phyloP scores from a whole-genome alignment of 2,797 vertebrate genomes.

The Chelonia mydas region DNA sequence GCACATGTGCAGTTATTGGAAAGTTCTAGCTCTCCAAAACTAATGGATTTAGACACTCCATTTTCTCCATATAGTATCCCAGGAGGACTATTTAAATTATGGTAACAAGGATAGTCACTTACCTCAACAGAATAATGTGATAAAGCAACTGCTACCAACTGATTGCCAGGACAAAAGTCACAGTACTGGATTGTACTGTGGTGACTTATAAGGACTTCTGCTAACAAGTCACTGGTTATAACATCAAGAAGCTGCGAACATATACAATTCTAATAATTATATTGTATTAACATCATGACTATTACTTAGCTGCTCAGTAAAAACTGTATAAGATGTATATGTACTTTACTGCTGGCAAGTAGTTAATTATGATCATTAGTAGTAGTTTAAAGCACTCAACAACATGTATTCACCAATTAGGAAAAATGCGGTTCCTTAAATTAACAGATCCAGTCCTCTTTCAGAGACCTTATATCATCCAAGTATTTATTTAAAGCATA shows the following conservation, averaged over 20 bases:
- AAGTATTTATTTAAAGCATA: neutral
- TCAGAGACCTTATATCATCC: neutral
- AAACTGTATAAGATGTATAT: neutral
- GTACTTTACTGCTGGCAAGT: neutral
- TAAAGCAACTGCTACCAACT: conserved; percentile 90
- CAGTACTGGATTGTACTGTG: conserved; percentile 92
- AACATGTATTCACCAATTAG: neutral
- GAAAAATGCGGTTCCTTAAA: neutral
- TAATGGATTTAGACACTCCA: neutral
- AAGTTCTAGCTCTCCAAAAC: neutral
- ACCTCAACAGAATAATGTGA: conserved; percentile 96
- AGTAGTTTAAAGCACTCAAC: neutral
- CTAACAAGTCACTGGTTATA: conserved; percentile 80
- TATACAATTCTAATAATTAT: conserved; percentile 13
- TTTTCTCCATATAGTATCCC: neutral
- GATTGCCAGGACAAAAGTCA: conserved; percentile 89
- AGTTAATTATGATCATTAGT: neutral
- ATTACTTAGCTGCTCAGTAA: neutral
- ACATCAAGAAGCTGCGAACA: conserved; percentile 89
- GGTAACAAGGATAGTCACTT: conserved; percentile 33
- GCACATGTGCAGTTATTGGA: neutral
- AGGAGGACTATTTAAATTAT: neutral
- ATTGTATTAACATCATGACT: neutral
- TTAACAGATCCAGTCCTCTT: neutral
- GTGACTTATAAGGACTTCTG: conserved; percentile 85